Base-by-base conservation (phyloP, 2,113 vertebrate species). In the Aviceda subcristata region DNA sequence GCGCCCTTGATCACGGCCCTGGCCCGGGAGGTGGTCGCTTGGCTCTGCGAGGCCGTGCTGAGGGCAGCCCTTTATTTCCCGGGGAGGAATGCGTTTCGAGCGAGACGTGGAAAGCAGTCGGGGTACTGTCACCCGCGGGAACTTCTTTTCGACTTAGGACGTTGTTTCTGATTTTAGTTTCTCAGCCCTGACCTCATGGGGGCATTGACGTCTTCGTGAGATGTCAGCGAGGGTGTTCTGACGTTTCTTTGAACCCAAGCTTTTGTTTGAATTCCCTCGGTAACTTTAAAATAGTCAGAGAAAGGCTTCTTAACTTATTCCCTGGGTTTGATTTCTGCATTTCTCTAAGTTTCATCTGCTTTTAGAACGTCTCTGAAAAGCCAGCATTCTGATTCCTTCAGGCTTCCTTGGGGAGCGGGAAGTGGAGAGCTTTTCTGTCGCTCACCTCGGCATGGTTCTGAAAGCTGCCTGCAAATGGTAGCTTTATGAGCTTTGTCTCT, bases 31-130 rank as follows among this genome's bases (percentile, higher is more conserved):
- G 78, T 11, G 38, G 69, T 26, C 21, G 22, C 36, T 6, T 4
- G 30, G 32, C 15, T 22, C 9, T 1, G 43, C 34, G 0, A 3
- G 11, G 32, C 55, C 7, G 55, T 14, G 51, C 32, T 12, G 3
- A 26, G 39, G 39, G 16, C 29, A 32, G 64, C 12, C 9, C 4
- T 21, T 26, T 6, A 0, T 18, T 8, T 19, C 39, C 41, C 10
- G 26, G 23, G 26, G 30, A 13, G 50, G 38, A 16, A 7, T 9
- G 69, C 29, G 12, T 6, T n/a, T 7, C 53, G n/a, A 5, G 29
- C 14, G 2, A 4, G 41, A 6, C 10, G 10, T 3, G 48, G 59
- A 6, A 4, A 9, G 46, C 34, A 2, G 57, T 2, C 12, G 0
- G 23, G 41, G 68, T 6, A 11, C 89, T 88, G 67, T 55, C 87